A percentile compares a stretch with the other conserved stretches of the same genome.
These are phyloP conservation scores for Trachelus tabidus DNA, from an alignment of 2,888 invertebrate species.

Conservation along the genomic window DNA sequence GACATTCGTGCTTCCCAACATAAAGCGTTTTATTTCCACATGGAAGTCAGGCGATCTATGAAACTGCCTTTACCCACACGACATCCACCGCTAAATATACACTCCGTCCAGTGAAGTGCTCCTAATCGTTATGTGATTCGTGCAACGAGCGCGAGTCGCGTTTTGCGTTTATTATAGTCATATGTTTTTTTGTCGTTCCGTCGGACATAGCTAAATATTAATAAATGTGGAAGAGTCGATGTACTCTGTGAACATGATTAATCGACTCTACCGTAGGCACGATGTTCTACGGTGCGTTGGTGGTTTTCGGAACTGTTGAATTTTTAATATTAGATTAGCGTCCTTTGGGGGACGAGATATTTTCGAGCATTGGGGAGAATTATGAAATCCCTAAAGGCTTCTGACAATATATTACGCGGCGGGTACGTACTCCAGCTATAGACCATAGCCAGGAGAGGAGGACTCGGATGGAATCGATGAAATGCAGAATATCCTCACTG, in stretches of 20 bases:
- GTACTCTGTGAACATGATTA: slow-evolving; percentile 31
- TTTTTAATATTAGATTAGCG: not conserved
- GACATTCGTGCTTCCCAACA: no score
- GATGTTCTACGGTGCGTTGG: not conserved
- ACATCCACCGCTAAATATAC: no score
- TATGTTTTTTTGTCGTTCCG: not conserved
- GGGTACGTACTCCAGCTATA: not conserved
- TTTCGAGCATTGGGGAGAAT: not conserved
- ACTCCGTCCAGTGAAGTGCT: no score
- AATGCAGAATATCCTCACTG: not conserved
- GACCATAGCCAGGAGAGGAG: not conserved
- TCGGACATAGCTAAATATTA: slow-evolving; percentile 20
- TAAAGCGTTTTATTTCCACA: no score
- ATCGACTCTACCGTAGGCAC: slow-evolving; percentile 17
- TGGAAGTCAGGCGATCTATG: no score
- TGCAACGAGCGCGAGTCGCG: not conserved
- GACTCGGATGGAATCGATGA: not conserved
- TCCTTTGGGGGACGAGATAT: not conserved
- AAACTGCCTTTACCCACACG: no score
- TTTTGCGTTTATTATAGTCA: not conserved
- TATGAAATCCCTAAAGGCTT: not conserved
- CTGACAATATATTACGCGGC: not conserved
- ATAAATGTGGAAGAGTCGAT: slow-evolving; percentile 24
- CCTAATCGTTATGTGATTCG: no score
- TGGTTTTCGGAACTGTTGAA: not conserved